Evolutionary conservation across 2,797 vertebrate genomes (phyloP).

Genomic region (Arctocebus calabarensis): DNA sequence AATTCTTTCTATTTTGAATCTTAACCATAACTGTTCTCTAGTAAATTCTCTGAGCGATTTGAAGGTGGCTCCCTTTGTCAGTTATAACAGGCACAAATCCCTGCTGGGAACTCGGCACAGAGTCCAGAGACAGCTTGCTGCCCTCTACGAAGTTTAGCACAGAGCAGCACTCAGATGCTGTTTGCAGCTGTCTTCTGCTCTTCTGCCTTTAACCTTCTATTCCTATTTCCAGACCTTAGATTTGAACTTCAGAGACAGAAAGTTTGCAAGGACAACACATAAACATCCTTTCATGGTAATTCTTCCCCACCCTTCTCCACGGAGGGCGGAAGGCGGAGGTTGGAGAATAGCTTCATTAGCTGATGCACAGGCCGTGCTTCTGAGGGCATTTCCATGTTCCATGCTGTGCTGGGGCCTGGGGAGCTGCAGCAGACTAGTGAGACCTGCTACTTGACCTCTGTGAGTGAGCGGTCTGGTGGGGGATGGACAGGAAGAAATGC

Average conservation of each 20-base stretch:
- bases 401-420: background rate
- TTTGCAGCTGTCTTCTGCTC: background rate
- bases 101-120: background rate
- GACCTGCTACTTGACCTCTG: background rate
- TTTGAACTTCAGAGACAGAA: constrained; percentile 14
- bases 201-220: background rate
- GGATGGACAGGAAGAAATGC: background rate
- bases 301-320: background rate
- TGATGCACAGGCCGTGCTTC: background rate
- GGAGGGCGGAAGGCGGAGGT: background rate
- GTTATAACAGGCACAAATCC: background rate
- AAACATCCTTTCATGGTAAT: background rate
- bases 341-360: background rate
- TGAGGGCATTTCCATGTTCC: background rate
- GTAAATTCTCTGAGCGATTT: background rate
- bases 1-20: constrained; percentile 22
- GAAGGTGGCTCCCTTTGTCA: background rate
- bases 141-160: background rate
- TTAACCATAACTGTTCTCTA: background rate
- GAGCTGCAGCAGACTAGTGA: too few relatives aligned
- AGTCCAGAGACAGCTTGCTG: background rate
- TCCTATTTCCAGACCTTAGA: background rate
- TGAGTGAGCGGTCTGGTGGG: background rate
- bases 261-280: background rate
- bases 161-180: background rate